Evolutionary conservation across 2,888 invertebrate species (phyloP), one percentile per base, ranked within the genome.

Genomic region (Arctia plantaginis): DNA sequence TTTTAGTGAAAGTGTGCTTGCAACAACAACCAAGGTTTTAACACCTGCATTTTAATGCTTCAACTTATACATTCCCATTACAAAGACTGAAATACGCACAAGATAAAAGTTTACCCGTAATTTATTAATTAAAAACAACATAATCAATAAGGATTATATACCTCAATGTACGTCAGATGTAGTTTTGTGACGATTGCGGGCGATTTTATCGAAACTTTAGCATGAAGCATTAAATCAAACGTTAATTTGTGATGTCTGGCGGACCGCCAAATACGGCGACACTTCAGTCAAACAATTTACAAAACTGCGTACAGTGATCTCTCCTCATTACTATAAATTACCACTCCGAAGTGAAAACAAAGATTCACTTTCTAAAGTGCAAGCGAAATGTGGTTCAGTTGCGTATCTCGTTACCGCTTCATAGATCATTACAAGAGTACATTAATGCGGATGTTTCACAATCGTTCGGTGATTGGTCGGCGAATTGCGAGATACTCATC

Each of bases 301-400:
- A 91, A 93, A 93, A 91, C 88, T 87, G 80, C 82, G 92, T 90
- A 88, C 92, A 91, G 92, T 92, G 91, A 93, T 93, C 92, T 94
- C 93, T 93, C 92, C 89, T 91, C 91, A 89, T 93, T 92, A 93
- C 88, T 91, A 91, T 90, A 92, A 93, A 94, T 93, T 93, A 92
- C 90, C 81, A 90, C 85, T 87, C 84, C 87, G 83, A 84, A 94
- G 94, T 93, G 94, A 94, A 94, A 94, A 94, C 93, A 94, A 95
- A 93, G 93, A 91, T 84, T 93, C 90, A 82, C 94, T 95, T 94
- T 94, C 95, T 92, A 94, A 91, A 92, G 90, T 90, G 91, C 90
- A 90, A 89, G 91, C 90, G 89, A 91, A 91, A 91, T 92, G 90
- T 91, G 87, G 88, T 88, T 89, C 86, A 80, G 84, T 83, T 87